Conservation (phyloP, 1,140 invertebrate genomes). For the Drosophila carrolli region DNA sequence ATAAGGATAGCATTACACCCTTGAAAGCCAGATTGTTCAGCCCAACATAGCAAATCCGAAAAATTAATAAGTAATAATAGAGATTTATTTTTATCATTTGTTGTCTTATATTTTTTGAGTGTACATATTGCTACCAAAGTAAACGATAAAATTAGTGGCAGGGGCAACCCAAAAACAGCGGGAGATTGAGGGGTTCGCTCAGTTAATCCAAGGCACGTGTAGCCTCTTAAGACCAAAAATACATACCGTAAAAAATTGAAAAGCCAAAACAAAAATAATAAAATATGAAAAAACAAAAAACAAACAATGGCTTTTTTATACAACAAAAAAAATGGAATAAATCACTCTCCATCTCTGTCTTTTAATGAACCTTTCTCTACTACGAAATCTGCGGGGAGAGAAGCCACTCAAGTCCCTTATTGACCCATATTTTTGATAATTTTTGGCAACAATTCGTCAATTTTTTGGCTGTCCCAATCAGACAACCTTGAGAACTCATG, state of each 20-base stretch:
- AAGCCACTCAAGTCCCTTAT: constrained; percentile 24
- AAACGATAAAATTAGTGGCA: constrained; percentile 27
- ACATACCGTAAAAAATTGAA: constrained; percentile 25
- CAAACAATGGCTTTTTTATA: constrained; percentile 17
- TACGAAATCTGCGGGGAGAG: constrained; percentile 3
- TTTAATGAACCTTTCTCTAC: constrained; percentile 23
- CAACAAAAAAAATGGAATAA: constrained; percentile 17
- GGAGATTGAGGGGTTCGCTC: constrained; percentile 9
- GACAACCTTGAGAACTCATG: constrained; percentile 31
- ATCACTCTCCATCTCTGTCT: constrained; percentile 28
- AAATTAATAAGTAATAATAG: too few relatives aligned
- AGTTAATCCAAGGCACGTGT: constrained; percentile 76
- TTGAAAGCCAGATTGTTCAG: too few relatives aligned
- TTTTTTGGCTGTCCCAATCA: constrained; percentile 14
- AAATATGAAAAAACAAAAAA: neutral
- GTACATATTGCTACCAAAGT: constrained; percentile 20
- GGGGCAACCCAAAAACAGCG: neutral
- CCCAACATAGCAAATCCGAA: too few relatives aligned
- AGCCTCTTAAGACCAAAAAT: constrained; percentile 61
- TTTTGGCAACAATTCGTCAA: constrained; percentile 36
- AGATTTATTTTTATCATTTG: neutral
- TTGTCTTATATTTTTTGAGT: neutral
- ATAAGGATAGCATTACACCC: too few relatives aligned
- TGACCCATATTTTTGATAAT: constrained; percentile 33
- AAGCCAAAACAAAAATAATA: constrained; percentile 24